Percentiles rank a stretch among this genome's conserved stretches.
Conservation (phyloP, 2,113 vertebrate species). For the Heterotis niloticus region DNA sequence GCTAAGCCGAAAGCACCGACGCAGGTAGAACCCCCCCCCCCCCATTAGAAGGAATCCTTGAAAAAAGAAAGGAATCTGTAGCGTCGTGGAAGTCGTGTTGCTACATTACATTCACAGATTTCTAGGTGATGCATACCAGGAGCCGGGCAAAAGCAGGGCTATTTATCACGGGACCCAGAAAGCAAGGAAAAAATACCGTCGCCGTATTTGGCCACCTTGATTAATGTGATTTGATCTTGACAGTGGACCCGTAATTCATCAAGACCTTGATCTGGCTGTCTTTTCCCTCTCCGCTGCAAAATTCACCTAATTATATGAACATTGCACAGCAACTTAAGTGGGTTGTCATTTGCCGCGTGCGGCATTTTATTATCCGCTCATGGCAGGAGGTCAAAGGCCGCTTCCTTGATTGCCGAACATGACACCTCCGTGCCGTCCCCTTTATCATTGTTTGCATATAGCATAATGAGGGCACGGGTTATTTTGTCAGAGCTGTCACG, state of each 20-base stretch:
- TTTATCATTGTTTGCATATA: conserved; percentile 69
- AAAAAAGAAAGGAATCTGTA: conserved; percentile 50
- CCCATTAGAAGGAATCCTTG: conserved; percentile 37
- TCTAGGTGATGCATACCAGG: conserved; percentile 61
- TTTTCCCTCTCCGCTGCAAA: conserved; percentile 54
- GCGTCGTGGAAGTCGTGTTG: conserved; percentile 49
- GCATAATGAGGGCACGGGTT: conserved; percentile 59
- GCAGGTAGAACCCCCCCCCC: conserved; percentile 34
- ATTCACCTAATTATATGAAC: conserved; percentile 74
- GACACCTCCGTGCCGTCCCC: conserved; percentile 56
- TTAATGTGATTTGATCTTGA: conserved; percentile 72
- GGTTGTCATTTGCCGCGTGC: conserved; percentile 65
- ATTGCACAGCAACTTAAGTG: conserved; percentile 67
- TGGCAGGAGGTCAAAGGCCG: conserved; percentile 57
- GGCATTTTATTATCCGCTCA: conserved; percentile 62
- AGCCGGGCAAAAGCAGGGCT: conserved; percentile 52
- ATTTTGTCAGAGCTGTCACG: conserved; percentile 60
- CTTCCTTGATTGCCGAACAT: conserved; percentile 65
- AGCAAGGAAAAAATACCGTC: conserved; percentile 51
- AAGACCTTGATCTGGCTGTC: conserved; percentile 63
- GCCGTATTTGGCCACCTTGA: conserved; percentile 63
- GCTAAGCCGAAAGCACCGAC: conserved; percentile 17
- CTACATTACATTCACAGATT: conserved; percentile 60
- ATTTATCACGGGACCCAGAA: conserved; percentile 56
- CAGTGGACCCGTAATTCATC: conserved; percentile 71